Conservation (phyloP, 2,797 vertebrate genomes). For the Artibeus lituratus region DNA sequence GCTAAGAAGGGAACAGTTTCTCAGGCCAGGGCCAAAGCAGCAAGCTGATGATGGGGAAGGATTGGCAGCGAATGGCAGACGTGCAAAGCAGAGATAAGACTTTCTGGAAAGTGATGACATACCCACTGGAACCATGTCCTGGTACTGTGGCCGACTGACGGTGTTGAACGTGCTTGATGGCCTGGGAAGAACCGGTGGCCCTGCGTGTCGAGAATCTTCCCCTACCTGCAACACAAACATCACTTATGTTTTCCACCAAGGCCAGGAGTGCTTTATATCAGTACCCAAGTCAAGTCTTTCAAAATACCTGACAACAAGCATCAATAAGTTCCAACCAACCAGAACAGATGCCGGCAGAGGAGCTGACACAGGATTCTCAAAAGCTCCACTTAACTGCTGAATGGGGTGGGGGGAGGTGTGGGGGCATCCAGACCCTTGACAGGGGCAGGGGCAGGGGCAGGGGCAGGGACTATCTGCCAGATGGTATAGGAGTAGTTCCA, state of each 20-base stretch:
- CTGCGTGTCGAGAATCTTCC: conserved; percentile 93
- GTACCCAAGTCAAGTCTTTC: neutral
- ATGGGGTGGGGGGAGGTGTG: fast-evolving
- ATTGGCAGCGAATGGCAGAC: fast-evolving
- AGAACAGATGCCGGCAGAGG: neutral
- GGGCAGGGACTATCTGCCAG: neutral
- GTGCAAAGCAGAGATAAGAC: neutral
- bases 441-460: neutral
- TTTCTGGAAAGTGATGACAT: conserved; percentile 71
- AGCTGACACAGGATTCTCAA: neutral
- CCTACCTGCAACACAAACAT: conserved; percentile 86
- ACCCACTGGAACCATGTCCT: conserved; percentile 97
- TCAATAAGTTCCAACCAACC: neutral
- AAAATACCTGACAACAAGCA: neutral
- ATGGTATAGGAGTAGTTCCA: neutral
- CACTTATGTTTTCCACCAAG: neutral
- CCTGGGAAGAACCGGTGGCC: conserved; percentile 89
- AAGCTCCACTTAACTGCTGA: neutral
- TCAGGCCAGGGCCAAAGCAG: neutral
- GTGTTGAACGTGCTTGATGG: conserved; percentile 96
- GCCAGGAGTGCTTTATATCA: neutral
- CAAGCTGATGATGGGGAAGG: neutral
- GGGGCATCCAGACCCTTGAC: neutral
- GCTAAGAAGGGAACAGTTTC: neutral
- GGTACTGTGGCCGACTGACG: conserved; percentile 93